Base-by-base conservation (phyloP, 1,140 invertebrate genomes). In the Sminthurinus signatus region DNA sequence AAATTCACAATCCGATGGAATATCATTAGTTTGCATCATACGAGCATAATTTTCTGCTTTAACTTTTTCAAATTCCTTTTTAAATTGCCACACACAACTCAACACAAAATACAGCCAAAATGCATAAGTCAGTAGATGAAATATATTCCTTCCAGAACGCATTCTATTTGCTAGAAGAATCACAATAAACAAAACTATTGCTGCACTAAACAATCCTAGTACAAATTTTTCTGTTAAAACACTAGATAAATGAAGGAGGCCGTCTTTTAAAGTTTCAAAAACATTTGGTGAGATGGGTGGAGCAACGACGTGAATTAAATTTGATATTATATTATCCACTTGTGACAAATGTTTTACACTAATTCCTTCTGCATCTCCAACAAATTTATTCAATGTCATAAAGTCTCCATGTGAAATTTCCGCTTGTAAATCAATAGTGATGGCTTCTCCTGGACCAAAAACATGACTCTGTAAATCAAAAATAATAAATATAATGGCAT, bases 401-500 rank as follows among this genome's bases (percentile, higher is more conserved):
- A 63, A 65, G 27, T 67, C 65, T 12, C 62, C 56, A 56, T 68
- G 56, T n/a, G 60, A 65, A 1, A 71, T 55, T 39, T 71, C 69
- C 19, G 65, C 69, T 65, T 65, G 69, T 1, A 71, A 31, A 23
- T 71, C 69, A 28, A 71, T 60, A 23, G 69, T 71, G 17, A 71
- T 67, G 4, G 65, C 62, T 51, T 71, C 69, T 27, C 64, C 64
- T 19, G 69, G 65, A 1, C 69, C 69, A 60, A 71, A 71, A 8
- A 48, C 29, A 36, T 71, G 69, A 60, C 56, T 51, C 63, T 70
- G 27, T 10, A 65, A 60, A 21, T 8, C 25, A 43, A 21, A 43
- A 43, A 21, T 31, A 44, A n/a, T n/a, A n/a, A n/a, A n/a, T n/a
- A n/a, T n/a, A n/a, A n/a, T n/a, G n/a, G n/a, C n/a, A n/a, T n/a